Percentiles rank a stretch among this genome's conserved stretches.
Conservation (phyloP, 1,140 invertebrate species). For the Berghia stephanieae region DNA sequence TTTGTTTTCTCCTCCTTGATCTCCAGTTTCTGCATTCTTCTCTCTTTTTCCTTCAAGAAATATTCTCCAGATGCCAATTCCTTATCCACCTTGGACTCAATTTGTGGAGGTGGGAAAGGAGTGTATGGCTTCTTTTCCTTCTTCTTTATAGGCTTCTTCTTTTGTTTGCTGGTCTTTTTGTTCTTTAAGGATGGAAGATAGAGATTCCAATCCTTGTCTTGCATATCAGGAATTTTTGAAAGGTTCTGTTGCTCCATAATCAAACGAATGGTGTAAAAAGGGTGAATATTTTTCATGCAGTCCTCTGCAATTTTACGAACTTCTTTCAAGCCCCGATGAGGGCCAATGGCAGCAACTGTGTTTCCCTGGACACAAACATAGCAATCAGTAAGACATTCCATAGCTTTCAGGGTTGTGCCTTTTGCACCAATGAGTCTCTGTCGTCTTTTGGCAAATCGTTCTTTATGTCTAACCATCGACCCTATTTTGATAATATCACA, state of each 20-base stretch:
- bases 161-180: constrained; percentile 88
- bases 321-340: constrained; percentile 92
- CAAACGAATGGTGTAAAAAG: constrained; percentile 66
- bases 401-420: constrained; percentile 96
- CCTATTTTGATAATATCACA: constrained; percentile 98
- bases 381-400: constrained; percentile 97
- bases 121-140: constrained; percentile 88
- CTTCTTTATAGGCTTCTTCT: constrained; percentile 78
- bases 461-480: constrained; percentile 87
- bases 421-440: constrained; percentile 96
- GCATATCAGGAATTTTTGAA: constrained; percentile 86
- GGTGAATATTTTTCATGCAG: constrained; percentile 93
- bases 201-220: constrained; percentile 95
- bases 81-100: constrained; percentile 93
- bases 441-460: constrained; percentile 94
- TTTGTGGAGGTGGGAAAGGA: constrained; percentile 94
- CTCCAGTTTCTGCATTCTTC: constrained; percentile 66
- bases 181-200: constrained; percentile 96
- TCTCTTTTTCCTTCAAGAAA: constrained; percentile 89
- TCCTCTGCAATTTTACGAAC: constrained; percentile 88
- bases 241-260: constrained; percentile 98
- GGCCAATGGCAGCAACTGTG: constrained; percentile 95
- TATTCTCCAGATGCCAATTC: constrained; percentile 95
- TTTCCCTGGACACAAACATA: constrained; percentile 97
- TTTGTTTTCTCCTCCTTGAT: constrained; percentile 44